Percentiles rank a stretch among this genome's conserved stretches.
phyloP scores from a whole-genome alignment of 1,140 invertebrate genomes.

The Holcopasites calliopsidis region DNA sequence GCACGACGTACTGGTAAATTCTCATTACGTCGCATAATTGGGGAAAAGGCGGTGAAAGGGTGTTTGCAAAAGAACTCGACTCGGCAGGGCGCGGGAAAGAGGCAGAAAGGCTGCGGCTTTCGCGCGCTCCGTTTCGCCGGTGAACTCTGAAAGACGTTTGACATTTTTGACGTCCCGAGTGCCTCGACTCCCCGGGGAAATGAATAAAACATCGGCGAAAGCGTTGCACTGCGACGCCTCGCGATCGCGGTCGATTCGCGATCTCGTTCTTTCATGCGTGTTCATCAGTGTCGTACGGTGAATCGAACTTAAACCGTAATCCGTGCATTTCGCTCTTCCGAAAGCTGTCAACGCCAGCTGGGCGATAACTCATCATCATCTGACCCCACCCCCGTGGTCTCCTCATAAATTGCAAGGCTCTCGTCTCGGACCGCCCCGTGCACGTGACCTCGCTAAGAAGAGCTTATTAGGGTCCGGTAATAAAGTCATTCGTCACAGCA shows the following conservation, averaged over 20 bases:
- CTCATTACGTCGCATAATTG: slow-evolving; percentile 10
- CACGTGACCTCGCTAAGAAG: slow-evolving; percentile 47
- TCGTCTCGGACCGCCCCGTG: background rate
- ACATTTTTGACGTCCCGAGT: background rate
- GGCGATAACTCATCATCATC: background rate
- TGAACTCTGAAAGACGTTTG: background rate
- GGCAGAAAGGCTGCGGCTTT: background rate
- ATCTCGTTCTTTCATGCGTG: background rate
- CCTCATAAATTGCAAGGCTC: background rate
- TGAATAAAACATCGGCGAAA: background rate
- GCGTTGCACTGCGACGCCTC: too few relatives aligned
- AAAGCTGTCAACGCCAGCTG: background rate
- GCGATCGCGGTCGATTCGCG: too few relatives aligned
- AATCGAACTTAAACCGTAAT: too few relatives aligned
- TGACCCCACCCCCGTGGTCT: background rate
- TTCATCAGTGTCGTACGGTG: background rate
- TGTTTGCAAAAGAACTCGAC: background rate
- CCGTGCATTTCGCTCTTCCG: background rate
- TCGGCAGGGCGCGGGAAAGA: too few relatives aligned
- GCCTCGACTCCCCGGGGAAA: background rate
- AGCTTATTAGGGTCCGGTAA: slow-evolving; percentile 53
- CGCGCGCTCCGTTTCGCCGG: background rate
- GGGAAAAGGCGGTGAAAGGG: background rate
- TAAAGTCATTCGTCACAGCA: slow-evolving; percentile 34
- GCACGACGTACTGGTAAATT: background rate